Evolutionary conservation across 2,888 invertebrate genomes (phyloP), one percentile per base, ranked within the genome.

Genomic region (Petrolisthes manimaculis): DNA sequence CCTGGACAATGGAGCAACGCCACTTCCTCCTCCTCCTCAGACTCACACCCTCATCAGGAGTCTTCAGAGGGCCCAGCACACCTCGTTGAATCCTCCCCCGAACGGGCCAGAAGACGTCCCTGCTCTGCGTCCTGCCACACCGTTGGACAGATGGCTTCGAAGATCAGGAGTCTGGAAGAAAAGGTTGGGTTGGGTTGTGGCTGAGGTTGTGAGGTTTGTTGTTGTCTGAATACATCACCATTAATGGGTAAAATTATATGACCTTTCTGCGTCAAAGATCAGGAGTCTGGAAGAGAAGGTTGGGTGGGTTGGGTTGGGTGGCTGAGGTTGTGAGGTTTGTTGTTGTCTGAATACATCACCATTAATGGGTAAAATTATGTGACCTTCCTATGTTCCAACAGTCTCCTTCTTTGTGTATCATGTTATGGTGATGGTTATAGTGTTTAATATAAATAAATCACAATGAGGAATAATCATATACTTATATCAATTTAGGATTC

Each of bases 271-370:
- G 67, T 77, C 56, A 12, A 90, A 89, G 55, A 83, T 90, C 55
- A 85, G 79, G 56, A 86, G 83, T 56, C 77, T 90, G 21, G 90
- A 90, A 74, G 90, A 90, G 55, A 89, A 86, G 79, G 90, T 90
- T n/a, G n/a, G n/a, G n/a, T 71, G n/a, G 71, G 18, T 18, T 12
- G 37, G 37, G 37, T n/a, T n/a, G n/a, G n/a, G n/a, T 37, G 37
- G 2, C 37, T 37, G 37, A 37, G 37, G 37, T 37, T 37, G 37
- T 37, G 37, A 37, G 37, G 37, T n/a, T n/a, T n/a, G n/a, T 37
- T 37, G 37, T 37, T 37, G 37, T 37, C 37, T 37, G 37, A 37
- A 37, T 37, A 37, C 0, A 37, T 37, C 37, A 37, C 37, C 37
- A 37, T n/a, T 37, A 37, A 37, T 37, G 37, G 37, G 37, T 37